Evolutionary conservation across 2,797 vertebrate genomes (phyloP), one percentile per base, ranked within the genome.

Genomic region (Aselliscus stoliczkanus): DNA sequence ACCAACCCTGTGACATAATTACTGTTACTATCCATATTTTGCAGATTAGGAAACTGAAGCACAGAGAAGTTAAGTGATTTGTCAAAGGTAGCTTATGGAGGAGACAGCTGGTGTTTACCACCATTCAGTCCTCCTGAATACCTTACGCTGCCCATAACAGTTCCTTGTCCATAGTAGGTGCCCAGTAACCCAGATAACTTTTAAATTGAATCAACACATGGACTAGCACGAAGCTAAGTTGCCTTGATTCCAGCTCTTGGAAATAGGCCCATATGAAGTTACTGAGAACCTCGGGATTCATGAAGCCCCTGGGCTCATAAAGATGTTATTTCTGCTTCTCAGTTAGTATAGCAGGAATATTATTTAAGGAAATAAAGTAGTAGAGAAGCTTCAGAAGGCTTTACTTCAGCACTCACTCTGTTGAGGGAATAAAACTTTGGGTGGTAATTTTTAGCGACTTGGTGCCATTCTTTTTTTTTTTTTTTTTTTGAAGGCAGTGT

Each of bases 401-500:
- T 60, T 81, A 42, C 47, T 62, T 93, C 42, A 83, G 31, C 13
- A 69, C 18, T 56, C 29, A 18, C 25, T 86, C 31, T 56, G 9
- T 62, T 90, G 37, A 89, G 44, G 37, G 50, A 23, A 86, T 79
- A 56, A 72, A 89, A 80, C 13, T 75, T 81, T 67, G 44, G 34
- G 65, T 76, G 65, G 27, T 84, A 85, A 50, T 70, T 93, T 96
- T 94, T 81, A 70, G 31, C 39, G 76, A 81, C 23, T 88, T 69
- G 23, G 7, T 93, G 17, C 82, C 60, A 88, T 86, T 91, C 39
- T 87, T 94, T n/a, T n/a, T n/a, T n/a, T n/a, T n/a, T n/a, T n/a
- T n/a, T n/a, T n/a, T n/a, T n/a, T n/a, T n/a, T n/a, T n/a, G n/a
- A n/a, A n/a, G n/a, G n/a, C n/a, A n/a, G n/a, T n/a, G n/a, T n/a